Conservation (phyloP, 2,888 invertebrate species). For the Agrotis puta region DNA sequence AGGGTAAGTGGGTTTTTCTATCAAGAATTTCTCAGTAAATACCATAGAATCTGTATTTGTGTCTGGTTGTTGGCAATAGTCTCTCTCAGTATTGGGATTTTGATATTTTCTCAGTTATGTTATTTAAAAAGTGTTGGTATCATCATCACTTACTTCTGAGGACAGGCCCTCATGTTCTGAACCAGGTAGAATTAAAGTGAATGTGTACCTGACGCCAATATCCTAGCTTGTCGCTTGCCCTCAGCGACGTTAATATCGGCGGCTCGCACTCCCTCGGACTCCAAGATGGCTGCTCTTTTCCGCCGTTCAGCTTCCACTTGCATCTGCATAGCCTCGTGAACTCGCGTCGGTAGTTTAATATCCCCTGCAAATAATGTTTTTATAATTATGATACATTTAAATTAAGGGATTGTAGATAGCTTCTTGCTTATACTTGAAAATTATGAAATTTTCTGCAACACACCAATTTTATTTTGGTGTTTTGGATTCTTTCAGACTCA, state of each 20-base stretch:
- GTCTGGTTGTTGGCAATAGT: too few species aligned
- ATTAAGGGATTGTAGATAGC: background rate
- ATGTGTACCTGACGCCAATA: constrained; percentile 95
- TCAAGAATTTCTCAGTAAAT: too few species aligned
- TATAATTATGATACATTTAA: background rate
- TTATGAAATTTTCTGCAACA: background rate
- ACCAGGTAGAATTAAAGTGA: background rate
- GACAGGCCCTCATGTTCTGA: too few species aligned
- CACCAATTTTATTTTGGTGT: background rate
- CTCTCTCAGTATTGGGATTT: too few species aligned
- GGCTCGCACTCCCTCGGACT: constrained; percentile 98
- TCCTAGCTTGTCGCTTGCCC: constrained; percentile 97
- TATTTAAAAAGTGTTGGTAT: too few species aligned
- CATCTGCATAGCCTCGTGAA: constrained; percentile 99
- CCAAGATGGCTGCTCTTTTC: constrained; percentile 98
- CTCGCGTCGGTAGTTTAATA: constrained; percentile 96
- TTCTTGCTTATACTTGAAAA: background rate
- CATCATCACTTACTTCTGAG: too few species aligned
- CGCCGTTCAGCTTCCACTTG: constrained; percentile 99
- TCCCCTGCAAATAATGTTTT: constrained; percentile 92
- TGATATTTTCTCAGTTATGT: too few species aligned
- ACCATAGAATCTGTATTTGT: too few species aligned
- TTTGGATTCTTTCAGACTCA: too few species aligned
- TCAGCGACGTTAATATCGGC: constrained; percentile 99
- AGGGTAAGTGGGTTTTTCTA: too few species aligned